These are phyloP conservation scores for Neodiprion fabricii DNA, from an alignment of 1,140 invertebrate species.

Conservation along the genomic window DNA sequence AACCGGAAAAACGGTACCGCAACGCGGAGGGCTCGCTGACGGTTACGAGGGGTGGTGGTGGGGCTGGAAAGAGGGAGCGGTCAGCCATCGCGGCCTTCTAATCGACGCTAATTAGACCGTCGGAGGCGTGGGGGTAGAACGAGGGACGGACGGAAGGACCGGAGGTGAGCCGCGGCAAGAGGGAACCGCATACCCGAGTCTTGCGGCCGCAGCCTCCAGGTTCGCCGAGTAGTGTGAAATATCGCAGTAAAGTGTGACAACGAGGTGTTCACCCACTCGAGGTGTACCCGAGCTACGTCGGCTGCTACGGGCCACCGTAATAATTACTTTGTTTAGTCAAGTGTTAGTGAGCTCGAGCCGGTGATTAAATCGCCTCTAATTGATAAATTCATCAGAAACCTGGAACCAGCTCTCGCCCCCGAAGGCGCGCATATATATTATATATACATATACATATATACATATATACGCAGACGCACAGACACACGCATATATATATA, in stretches of 20 bases:
- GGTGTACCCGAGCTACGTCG: not conserved
- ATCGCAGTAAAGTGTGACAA: constrained; percentile 62
- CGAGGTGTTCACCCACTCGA: constrained; percentile 14
- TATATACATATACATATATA: not conserved
- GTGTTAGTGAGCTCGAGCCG: constrained; percentile 36
- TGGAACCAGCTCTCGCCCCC: not conserved
- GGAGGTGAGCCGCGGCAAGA: not conserved
- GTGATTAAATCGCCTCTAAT: constrained; percentile 45
- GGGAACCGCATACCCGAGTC: not conserved
- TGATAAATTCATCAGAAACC: constrained; percentile 41
- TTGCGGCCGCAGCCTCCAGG: not conserved
- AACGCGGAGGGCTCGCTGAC: not conserved
- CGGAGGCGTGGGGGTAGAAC: not conserved
- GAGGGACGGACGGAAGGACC: not conserved
- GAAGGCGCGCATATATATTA: too few species aligned
- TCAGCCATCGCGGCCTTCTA: not conserved
- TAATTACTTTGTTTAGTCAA: constrained; percentile 45
- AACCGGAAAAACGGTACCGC: not conserved
- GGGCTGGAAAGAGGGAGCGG: not conserved
- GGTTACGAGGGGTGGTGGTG: not conserved
- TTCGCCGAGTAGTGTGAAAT: constrained; percentile 61
- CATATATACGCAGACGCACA: not conserved
- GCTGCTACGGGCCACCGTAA: constrained; percentile 11
- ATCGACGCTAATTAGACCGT: not conserved
- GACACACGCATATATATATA: too few species aligned